Conservation (phyloP, 2,113 vertebrate genomes). For the Lepidothrix coronata region DNA sequence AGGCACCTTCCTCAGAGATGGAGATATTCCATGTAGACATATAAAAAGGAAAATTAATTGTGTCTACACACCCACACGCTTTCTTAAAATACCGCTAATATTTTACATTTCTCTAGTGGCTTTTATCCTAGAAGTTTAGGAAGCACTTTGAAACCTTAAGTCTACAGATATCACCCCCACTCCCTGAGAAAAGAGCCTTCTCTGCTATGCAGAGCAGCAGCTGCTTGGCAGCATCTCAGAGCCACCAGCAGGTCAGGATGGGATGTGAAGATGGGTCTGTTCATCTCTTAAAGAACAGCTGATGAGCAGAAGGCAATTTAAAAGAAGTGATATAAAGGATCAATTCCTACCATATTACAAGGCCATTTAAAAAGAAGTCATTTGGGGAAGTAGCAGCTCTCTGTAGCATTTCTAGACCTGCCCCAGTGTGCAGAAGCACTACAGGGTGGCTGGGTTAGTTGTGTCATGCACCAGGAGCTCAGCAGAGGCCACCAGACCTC, state of each 20-base stretch:
- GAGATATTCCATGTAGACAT: conserved; percentile 11
- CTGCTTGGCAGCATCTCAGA: not conserved
- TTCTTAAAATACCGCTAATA: conserved; percentile 64
- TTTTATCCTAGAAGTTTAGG: conserved; percentile 36
- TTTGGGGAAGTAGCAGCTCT: not conserved
- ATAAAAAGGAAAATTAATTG: conserved; percentile 63
- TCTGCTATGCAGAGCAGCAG: not conserved
- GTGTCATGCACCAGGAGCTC: not conserved
- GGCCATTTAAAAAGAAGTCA: not conserved
- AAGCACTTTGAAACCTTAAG: conserved; percentile 20
- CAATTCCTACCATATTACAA: not conserved
- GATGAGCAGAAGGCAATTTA: conserved; percentile 47
- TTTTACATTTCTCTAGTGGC: conserved; percentile 39
- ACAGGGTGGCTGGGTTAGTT: not conserved
- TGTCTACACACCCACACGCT: conserved; percentile 58
- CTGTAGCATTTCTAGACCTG: not conserved
- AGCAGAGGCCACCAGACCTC: not conserved
- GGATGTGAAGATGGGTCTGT: not conserved
- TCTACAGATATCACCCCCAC: not conserved
- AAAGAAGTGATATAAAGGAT: conserved; percentile 13
- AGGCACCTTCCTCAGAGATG: not conserved
- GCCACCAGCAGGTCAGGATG: not conserved
- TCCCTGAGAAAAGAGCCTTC: not conserved
- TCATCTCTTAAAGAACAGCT: not conserved
- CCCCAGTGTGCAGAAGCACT: not conserved